Evolutionary conservation across 2,113 vertebrate species (phyloP).

Genomic region (Oryzias celebensis): DNA sequence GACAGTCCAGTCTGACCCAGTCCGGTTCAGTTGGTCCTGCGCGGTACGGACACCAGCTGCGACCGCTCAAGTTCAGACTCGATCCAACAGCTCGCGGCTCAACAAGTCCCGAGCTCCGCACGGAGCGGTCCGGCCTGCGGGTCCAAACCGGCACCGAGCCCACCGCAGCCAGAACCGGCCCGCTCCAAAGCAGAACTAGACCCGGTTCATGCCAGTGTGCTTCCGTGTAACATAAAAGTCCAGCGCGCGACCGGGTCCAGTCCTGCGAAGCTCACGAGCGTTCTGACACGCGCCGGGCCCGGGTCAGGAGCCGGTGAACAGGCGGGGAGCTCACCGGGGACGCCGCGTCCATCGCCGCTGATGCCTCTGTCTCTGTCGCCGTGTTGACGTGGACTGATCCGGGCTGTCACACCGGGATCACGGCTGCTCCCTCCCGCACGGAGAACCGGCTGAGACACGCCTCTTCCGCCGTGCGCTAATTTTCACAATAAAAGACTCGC

Average conservation of each 20-base stretch:
- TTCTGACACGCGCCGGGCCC: not conserved
- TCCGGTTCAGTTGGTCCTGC: not conserved
- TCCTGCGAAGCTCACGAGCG: not conserved
- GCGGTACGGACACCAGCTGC: constrained; percentile 24
- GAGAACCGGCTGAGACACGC: too few relatives aligned
- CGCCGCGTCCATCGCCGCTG: constrained; percentile 75
- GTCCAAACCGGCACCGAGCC: not conserved
- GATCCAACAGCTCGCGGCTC: not conserved
- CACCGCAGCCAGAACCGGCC: too few relatives aligned
- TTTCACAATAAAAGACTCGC: too few relatives aligned
- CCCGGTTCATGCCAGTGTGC: constrained; percentile 3
- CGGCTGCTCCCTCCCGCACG: constrained; percentile 40
- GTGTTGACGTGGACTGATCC: constrained; percentile 84
- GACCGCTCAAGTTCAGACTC: constrained; percentile 24
- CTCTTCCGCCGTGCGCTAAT: too few relatives aligned
- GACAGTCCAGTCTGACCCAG: not conserved
- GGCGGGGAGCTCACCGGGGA: constrained; percentile 71
- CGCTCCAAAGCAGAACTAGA: not conserved
- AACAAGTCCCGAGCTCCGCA: not conserved
- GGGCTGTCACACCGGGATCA: constrained; percentile 76
- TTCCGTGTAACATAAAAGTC: constrained; percentile 52
- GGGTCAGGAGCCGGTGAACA: not conserved
- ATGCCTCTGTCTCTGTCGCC: constrained; percentile 44
- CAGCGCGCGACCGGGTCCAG: not conserved
- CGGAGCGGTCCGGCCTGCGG: constrained; percentile 35